phyloP scores from a whole-genome alignment of 2,797 vertebrate genomes.

The Hippocampus kuda region DNA sequence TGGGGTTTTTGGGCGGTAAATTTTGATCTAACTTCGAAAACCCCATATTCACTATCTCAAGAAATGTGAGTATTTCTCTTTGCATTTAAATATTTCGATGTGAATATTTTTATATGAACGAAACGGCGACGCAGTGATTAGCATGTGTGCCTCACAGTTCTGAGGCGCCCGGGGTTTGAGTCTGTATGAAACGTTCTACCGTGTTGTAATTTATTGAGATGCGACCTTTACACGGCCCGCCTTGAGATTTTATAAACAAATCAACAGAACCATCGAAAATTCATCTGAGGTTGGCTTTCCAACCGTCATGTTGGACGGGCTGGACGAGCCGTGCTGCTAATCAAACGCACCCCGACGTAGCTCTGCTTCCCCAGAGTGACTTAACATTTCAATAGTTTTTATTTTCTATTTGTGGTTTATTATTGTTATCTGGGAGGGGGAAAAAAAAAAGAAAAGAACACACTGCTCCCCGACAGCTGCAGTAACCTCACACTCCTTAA shows the following conservation, averaged over 20 bases:
- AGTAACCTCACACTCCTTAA: neutral
- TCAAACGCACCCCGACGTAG: constrained; percentile 35
- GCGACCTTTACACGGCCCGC: neutral
- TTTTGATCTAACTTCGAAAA: no score
- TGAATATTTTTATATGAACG: no score
- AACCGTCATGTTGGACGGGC: neutral
- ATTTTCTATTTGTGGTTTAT: no score
- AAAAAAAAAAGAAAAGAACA: neutral
- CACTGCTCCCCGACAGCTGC: neutral
- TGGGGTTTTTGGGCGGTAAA: no score
- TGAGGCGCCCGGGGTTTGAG: no score
- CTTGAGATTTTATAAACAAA: neutral
- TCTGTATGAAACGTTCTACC: no score
- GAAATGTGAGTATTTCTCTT: no score
- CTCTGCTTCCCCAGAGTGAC: constrained; percentile 36
- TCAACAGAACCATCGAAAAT: neutral
- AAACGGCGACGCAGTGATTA: no score
- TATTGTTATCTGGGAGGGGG: no score
- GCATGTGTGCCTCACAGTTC: no score
- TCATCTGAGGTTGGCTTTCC: neutral
- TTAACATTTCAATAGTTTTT: constrained; percentile 18
- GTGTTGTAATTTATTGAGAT: neutral
- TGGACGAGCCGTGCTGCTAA: constrained; percentile 38
- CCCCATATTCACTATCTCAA: no score
- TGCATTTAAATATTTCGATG: no score